Evolutionary conservation across 1,140 invertebrate species (phyloP).

Genomic region (Dolichoris vasculosae): DNA sequence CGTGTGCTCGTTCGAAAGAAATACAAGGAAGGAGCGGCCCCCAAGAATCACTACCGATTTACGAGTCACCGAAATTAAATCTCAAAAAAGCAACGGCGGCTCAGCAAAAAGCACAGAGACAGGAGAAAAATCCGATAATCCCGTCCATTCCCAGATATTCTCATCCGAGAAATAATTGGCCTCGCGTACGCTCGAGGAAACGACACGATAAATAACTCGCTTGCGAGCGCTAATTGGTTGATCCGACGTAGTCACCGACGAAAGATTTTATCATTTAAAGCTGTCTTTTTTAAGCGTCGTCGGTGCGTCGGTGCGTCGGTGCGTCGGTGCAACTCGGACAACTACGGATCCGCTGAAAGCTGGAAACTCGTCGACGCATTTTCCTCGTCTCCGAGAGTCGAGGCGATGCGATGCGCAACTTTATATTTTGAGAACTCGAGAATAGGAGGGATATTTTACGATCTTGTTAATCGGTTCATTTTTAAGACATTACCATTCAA

Average conservation of each 20-base stretch:
- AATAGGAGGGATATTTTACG: not conserved
- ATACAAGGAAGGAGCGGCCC: not conserved
- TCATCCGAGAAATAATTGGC: conserved; percentile 39
- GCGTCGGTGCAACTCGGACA: not conserved
- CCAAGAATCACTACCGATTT: not conserved
- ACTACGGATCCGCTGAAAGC: not conserved
- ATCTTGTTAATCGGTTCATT: not conserved
- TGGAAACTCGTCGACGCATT: not conserved
- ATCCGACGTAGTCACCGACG: not conserved
- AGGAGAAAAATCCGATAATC: conserved; percentile 34
- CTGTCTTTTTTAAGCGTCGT: not conserved
- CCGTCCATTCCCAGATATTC: conserved; percentile 35
- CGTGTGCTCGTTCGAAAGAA: not conserved
- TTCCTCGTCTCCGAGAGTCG: not conserved
- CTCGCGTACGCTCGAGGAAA: not conserved
- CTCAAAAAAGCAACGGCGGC: not conserved
- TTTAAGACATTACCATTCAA: not conserved
- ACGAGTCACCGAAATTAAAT: conserved; percentile 38
- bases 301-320: not conserved
- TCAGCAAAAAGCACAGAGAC: not conserved
- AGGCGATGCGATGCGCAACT: too few species aligned
- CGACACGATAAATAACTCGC: conserved; percentile 43
- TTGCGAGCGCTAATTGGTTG: conserved; percentile 36
- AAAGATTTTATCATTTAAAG: conserved; percentile 39
- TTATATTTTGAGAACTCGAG: not conserved